Base-by-base conservation (phyloP, 2,797 vertebrate species). In the Gymnoscopelus microlampas region DNA sequence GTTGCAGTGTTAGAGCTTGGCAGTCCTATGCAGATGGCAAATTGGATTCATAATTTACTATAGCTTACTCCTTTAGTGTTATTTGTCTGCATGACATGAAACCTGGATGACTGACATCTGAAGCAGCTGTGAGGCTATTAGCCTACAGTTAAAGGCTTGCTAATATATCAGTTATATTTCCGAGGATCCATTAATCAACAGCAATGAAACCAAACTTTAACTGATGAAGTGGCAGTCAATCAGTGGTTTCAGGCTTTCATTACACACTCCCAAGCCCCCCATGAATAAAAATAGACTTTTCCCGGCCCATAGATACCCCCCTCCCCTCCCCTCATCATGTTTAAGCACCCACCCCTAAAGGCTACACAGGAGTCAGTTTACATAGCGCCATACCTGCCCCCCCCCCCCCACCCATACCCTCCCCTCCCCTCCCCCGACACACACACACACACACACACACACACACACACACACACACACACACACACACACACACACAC, bases 351-450 rank as follows among this genome's bases (percentile, higher is more conserved):
- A 65, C 56, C 74, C 79, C 84, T 50, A 59, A 66, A 63, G 74
- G 68, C 65, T 59, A 15, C 39, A 71, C 77, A 69, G 79, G 85
- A 87, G 84, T 87, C 77, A 56, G 73, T 90, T 85, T 85, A 83
- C 85, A 77, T 72, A 59, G 65, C 23, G 70, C 71, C 49, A 11
- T 86, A 87, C 89, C 88, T 89, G 86, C 84, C 86, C 85, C 49
- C 70, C 81, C 69, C 78, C 68, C n/a, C n/a, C n/a, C n/a, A n/a
- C n/a, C n/a, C n/a, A n/a, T n/a, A n/a, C 49, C 70, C 81, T 68
- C 78, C 68, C 62, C 39, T 60, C 66, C 39, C 7, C 39, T 1
- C 39, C 39, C 39, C 39, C 39, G 9, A 44, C 39, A 44, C 39
- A 39, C 35, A 39, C 35, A 39, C 35, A 44, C 39, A 8, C 39